phyloP scores from a whole-genome alignment of 2,888 invertebrate genomes.

The Rhamphomyia laevipes region DNA sequence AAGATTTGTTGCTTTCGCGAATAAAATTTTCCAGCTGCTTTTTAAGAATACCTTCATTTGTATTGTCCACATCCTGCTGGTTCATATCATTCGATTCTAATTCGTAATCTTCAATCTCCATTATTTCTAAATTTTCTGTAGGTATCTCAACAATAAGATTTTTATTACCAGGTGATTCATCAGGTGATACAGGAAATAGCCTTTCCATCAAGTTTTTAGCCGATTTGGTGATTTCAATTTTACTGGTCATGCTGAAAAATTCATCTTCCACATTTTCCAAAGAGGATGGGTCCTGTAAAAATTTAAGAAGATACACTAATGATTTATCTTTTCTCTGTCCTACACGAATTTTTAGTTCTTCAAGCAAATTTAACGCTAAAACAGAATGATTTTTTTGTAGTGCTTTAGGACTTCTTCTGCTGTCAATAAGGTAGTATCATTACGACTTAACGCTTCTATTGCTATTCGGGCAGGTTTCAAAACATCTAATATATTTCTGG shows the following conservation, averaged over 20 bases:
- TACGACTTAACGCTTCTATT: not conserved
- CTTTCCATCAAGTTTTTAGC: too few relatives aligned
- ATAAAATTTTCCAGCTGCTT: too few relatives aligned
- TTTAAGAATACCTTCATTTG: not conserved
- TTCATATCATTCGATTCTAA: not conserved
- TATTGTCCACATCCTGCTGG: not conserved
- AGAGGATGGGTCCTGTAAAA: too few relatives aligned
- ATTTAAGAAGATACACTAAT: not conserved
- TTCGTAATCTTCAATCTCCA: not conserved
- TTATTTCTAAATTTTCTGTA: too few relatives aligned
- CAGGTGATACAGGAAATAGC: too few relatives aligned
- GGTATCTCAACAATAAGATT: too few relatives aligned
- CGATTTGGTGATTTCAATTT: too few relatives aligned
- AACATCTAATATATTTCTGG: not conserved
- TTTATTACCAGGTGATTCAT: too few relatives aligned
- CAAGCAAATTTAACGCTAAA: not conserved
- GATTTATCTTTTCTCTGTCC: not conserved
- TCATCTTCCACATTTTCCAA: too few relatives aligned
- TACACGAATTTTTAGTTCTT: not conserved
- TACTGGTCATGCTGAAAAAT: too few relatives aligned
- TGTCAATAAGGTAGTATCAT: not conserved
- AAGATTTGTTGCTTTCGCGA: too few relatives aligned
- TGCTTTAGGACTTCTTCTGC: not conserved
- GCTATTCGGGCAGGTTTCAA: not conserved
- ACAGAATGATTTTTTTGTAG: not conserved